These are phyloP conservation scores for Leptothorax acervorum DNA, from an alignment of 2,888 invertebrate species.

Conservation along the genomic window DNA sequence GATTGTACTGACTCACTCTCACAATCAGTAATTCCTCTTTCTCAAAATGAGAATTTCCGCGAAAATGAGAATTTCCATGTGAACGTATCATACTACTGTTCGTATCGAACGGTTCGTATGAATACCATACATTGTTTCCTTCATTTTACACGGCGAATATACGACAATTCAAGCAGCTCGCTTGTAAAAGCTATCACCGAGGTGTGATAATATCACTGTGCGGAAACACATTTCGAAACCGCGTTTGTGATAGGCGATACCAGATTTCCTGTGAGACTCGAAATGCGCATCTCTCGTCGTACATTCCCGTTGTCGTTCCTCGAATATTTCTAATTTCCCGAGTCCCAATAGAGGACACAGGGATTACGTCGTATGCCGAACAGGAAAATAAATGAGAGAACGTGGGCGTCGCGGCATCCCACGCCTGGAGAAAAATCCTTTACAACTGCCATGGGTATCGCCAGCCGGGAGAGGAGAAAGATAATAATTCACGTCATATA, in stretches of 20 bases:
- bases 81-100: background rate
- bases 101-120: background rate
- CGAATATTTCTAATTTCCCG: constrained; percentile 42
- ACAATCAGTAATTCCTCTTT: constrained; percentile 5
- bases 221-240: constrained; percentile 22
- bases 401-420: constrained; percentile 1
- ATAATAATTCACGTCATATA: constrained; percentile 41
- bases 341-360: background rate
- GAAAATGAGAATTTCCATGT: background rate
- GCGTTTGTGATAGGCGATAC: constrained; percentile 32
- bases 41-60: background rate
- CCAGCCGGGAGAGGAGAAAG: background rate
- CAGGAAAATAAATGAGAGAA: constrained; percentile 21
- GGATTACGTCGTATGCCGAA: constrained; percentile 6
- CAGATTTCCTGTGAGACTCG: constrained; percentile 22
- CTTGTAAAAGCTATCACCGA: background rate
- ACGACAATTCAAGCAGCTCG: constrained; percentile 19
- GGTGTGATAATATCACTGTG: constrained; percentile 1
- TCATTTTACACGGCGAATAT: constrained; percentile 14
- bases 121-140: constrained; percentile 13
- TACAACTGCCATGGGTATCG: background rate
- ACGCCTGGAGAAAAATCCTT: constrained; percentile 37
- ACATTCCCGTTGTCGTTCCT: background rate
- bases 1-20: background rate
- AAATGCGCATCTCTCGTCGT: background rate